Conservation (phyloP, 2,797 vertebrate genomes). For the Enteromius anoplus region DNA sequence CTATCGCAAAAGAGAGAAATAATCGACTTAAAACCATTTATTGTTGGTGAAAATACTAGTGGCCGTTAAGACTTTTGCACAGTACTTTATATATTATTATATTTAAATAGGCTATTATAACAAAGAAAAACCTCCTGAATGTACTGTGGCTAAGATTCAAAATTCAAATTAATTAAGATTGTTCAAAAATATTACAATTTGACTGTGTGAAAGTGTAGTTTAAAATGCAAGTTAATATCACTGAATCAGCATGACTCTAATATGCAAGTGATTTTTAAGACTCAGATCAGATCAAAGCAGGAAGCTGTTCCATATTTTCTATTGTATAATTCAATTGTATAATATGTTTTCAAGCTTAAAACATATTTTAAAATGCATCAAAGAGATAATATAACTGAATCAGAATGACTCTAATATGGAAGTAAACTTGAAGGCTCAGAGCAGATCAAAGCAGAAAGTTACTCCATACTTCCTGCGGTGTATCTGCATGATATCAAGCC, state of each 20-base stretch:
- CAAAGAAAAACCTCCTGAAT: background rate
- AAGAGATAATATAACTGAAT: background rate
- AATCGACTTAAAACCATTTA: too few species aligned
- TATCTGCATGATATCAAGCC: conserved; percentile 14
- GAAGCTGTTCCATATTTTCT: background rate
- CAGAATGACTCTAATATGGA: background rate
- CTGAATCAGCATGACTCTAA: background rate
- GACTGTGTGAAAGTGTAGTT: background rate
- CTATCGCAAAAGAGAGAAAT: too few species aligned
- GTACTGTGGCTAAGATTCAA: background rate
- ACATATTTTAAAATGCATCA: background rate
- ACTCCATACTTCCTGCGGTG: background rate
- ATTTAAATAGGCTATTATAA: background rate
- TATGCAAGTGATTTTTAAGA: background rate
- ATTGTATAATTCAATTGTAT: conserved; percentile 11
- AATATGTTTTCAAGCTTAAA: conserved; percentile 5
- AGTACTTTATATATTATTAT: background rate
- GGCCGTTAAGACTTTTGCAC: too few species aligned
- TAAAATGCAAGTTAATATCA: background rate
- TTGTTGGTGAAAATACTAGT: too few species aligned
- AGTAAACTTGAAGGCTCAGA: background rate
- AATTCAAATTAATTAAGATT: background rate
- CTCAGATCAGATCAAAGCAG: conserved; percentile 9
- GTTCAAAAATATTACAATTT: background rate
- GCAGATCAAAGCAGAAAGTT: conserved; percentile 11